Evolutionary conservation across 2,113 vertebrate species (phyloP), one percentile per base, ranked within the genome.

Genomic region (Corynorhinus townsendii): DNA sequence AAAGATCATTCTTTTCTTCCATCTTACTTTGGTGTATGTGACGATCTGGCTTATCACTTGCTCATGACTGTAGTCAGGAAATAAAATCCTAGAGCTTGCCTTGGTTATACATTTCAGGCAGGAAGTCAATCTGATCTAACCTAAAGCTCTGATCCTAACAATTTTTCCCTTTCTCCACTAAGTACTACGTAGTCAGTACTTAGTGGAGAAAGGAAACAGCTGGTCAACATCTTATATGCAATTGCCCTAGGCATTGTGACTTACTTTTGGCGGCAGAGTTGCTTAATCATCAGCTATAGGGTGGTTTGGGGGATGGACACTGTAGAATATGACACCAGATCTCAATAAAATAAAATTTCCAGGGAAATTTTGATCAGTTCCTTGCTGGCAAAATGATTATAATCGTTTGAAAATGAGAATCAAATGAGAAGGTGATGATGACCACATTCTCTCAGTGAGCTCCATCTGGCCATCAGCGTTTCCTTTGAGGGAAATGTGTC

Each of bases 301-400:
- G 28, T 52, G 8, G 40, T 38, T 85, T 92, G 12, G 73, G 33
- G 64, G 35, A 92, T 86, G 3, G 7, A 19, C 6, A 19, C 15
- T 86, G 12, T 17, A 69, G 82, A 94, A 81, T 93, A 82, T 82
- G 52, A 90, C 15, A 90, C 3, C n/a, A 73, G 62, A 56, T 90
- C 75, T 77, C 38, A 95, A 68, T 81, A 15, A 92, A 93, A 90
- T 89, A 73, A 69, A 88, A 43, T 72, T 73, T 92, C 10, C 12
- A 52, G 76, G 64, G 28, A 47, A 90, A 56, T 59, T 75, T 73
- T n/a, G 8, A 83, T 86, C 75, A 47, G 24, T 66, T 83, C 11
- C 24, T 64, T 82, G n/a, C n/a, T 85, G 56, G 33, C 1, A 54
- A 90, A 64, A 83, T 89, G 45, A 68, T 69, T 68, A 73, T 49